Conservation (phyloP, 1,140 invertebrate genomes). For the Neodiprion lecontei region DNA sequence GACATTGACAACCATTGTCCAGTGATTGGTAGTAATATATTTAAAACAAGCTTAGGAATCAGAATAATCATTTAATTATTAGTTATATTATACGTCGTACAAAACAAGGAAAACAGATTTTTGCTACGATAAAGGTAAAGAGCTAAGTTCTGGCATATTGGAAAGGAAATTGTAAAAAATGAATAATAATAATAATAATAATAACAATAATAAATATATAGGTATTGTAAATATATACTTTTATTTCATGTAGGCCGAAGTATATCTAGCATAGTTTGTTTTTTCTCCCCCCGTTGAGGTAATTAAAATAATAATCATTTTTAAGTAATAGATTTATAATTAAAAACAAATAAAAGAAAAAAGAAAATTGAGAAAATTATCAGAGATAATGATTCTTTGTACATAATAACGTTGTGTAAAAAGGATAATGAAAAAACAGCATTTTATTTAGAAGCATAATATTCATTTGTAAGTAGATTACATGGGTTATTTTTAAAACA, state of each 20-base stretch:
- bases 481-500: too few relatives aligned
- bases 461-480: not conserved
- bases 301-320: conserved; percentile 26
- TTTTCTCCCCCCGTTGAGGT: not conserved
- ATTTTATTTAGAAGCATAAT: conserved; percentile 15
- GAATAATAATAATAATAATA: not conserved
- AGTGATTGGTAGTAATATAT: conserved; percentile 5
- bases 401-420: conserved; percentile 38
- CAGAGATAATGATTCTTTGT: conserved; percentile 35
- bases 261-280: not conserved
- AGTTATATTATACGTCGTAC: not conserved
- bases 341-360: too few relatives aligned
- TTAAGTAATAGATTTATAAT: conserved; percentile 36
- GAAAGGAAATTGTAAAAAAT: not conserved
- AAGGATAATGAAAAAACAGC: conserved; percentile 15
- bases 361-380: conserved; percentile 26
- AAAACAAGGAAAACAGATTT: not conserved
- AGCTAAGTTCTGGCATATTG: not conserved
- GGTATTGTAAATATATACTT: not conserved
- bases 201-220: not conserved
- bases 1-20: not conserved
- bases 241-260: not conserved
- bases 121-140: conserved; percentile 5
- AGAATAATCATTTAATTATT: not conserved
- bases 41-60: not conserved